Conservation (phyloP, 2,888 invertebrate species). For the Noctua comes region DNA sequence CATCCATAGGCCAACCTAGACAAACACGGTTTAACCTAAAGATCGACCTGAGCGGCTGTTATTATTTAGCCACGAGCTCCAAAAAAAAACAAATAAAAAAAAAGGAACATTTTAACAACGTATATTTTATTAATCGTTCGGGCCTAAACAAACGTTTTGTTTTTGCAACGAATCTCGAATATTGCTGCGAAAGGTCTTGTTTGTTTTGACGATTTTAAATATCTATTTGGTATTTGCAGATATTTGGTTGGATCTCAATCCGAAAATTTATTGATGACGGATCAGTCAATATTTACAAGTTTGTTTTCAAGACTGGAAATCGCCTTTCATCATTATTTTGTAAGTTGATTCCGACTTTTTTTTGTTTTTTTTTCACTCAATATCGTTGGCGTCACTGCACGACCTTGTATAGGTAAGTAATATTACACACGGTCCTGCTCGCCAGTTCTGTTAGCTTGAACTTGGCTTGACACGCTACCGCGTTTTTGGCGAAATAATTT, state of each 20-base stretch:
- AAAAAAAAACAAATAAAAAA: too few species aligned
- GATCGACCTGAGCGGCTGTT: too few species aligned
- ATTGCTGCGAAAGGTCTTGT: constrained; percentile 4
- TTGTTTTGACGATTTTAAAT: constrained; percentile 29
- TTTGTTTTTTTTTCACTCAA: not conserved
- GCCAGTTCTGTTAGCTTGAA: too few species aligned
- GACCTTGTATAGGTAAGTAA: too few species aligned
- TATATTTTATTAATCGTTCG: constrained; percentile 20
- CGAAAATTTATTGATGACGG: constrained; percentile 28
- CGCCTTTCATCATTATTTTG: constrained; percentile 7
- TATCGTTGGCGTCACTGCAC: too few species aligned
- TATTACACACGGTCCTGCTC: too few species aligned
- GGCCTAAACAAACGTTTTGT: constrained; percentile 40
- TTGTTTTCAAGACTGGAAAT: constrained; percentile 9
- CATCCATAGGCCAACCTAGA: too few species aligned
- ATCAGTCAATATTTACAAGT: constrained; percentile 10
- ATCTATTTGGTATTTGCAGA: constrained; percentile 27
- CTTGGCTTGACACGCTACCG: too few species aligned
- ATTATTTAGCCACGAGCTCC: too few species aligned
- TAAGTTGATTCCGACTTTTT: not conserved
- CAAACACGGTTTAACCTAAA: too few species aligned
- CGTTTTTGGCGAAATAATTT: too few species aligned
- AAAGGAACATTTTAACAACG: not conserved
- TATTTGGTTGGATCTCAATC: constrained; percentile 11
- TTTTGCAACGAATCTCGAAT: constrained; percentile 1